Evolutionary conservation across 2,888 invertebrate genomes (phyloP), one percentile per base, ranked within the genome.

Genomic region (Agonum fuliginosum): DNA sequence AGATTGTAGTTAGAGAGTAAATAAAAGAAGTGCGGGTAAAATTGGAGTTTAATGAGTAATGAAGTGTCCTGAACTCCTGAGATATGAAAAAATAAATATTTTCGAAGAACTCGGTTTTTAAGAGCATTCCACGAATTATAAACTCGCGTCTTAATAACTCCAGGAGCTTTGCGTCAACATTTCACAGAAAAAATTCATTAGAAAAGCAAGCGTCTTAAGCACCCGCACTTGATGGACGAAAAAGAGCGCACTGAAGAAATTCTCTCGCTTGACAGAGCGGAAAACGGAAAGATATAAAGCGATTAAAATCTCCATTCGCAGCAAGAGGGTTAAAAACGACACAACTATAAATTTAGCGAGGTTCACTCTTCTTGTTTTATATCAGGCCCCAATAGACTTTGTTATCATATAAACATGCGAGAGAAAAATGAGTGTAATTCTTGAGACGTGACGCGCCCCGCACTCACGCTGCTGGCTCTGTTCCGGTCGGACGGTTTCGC

Each of bases 301-400:
- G 80, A 80, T 80, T 80, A 80, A 80, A 80, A 80, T 80, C 80
- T 80, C 74, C 78, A 78, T 69, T 78, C 74, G 78, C 72, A 78
- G 79, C 76, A 76, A 71, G 78, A 80, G 78, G 79, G 78, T 72
- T 75, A 78, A 78, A 78, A 79, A 76, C 54, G 75, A 75, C 78
- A 76, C 75, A 77, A 79, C 76, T 78, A 71, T 75, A 65, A 78
- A 78, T 71, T 76, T 37, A 70, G 58, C 54, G 48, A 65, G 14
- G 41, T 69, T 67, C n/a, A 27, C 22, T 24, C 67, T 76, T 75
- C 70, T 75, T 71, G 54, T 58, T 75, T 78, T 78, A 69, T 75
- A 70, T 54, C 70, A 41, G 69, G 67, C 51, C 62, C 74, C 54
- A 75, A 78, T 71, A 69, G 70, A 65, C 75, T 78, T 76, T 76